Evolutionary conservation across 2,888 invertebrate species (phyloP), one percentile per base, ranked within the genome.

Genomic region (Liopterus haemorrhoidalis): DNA sequence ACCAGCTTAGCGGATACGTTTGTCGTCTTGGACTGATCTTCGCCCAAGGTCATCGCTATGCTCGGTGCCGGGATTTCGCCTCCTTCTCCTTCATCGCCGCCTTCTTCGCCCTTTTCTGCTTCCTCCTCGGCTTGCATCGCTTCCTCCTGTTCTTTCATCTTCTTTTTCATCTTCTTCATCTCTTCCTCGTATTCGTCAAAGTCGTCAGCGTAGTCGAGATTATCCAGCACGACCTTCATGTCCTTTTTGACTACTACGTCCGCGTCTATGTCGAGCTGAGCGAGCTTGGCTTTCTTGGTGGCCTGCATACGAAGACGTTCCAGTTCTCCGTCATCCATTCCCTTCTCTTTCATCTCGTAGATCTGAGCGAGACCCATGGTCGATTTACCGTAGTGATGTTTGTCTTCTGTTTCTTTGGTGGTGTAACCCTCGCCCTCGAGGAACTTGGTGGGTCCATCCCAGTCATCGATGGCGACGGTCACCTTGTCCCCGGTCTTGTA

Each of bases 391-490:
- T 67, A 65, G 46, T 67, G 67, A 54, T 67, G 67, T 31, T 56
- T 62, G 44, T 67, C 66, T 54, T 67, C 67, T 14, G 65, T 76
- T 21, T 79, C 74, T 56, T 78, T 78, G 58, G 70, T 76, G 1
- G 82, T 65, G 41, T 81, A 78, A n/a, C 86, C 86, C 58, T 82
- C 78, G 1, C 85, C 85, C 58, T 84, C 79, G 59, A 72, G 82
- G 49, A 85, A 73, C 43, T 79, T 60, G 4, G 60, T 57, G 5
- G 48, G 45, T 3, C 64, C 67, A 45, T 65, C 63, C 52, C 64
- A 67, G 5, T 56, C 54, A 4, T 59, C 57, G 11, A 66, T 40
- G 1, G 82, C 82, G 62, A 85, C 74, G 2, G 82, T 79, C 8
- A 85, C 76, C 66, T 79, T 82, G 37, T 76, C 76, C 1, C 82